These are phyloP conservation scores for Chinchilla lanigera DNA, from an alignment of 2,113 vertebrate species.

Conservation along the genomic window DNA sequence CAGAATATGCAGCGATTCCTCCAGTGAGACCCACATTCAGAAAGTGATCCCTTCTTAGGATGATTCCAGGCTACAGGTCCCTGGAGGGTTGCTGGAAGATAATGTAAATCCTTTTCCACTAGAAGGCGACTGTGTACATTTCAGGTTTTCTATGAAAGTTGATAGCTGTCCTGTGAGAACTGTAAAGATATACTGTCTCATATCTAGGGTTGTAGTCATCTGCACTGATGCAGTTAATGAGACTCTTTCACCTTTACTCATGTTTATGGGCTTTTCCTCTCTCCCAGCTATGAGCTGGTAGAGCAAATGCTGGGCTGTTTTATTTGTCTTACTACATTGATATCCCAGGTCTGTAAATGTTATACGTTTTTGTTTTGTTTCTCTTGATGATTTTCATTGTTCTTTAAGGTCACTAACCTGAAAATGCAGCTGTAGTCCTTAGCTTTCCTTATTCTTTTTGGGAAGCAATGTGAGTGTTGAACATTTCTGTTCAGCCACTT, in stretches of 20 bases:
- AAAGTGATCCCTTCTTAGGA: not conserved
- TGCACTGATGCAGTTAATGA: too few species aligned
- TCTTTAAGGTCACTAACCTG: too few species aligned
- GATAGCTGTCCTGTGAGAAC: too few species aligned
- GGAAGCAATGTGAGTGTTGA: not conserved
- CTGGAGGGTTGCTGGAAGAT: not conserved
- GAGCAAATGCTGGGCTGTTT: not conserved
- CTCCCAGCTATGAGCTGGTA: not conserved
- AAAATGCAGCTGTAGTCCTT: not conserved
- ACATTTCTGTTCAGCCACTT: not conserved
- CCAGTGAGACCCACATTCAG: not conserved
- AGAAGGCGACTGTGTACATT: not conserved
- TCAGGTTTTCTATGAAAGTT: not conserved
- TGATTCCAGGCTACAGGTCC: not conserved
- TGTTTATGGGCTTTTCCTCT: accelerated
- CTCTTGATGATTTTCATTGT: not conserved
- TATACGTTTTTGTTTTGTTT: not conserved
- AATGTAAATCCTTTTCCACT: not conserved
- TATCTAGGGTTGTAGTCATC: not conserved
- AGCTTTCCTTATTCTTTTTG: not conserved
- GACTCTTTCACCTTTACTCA: not conserved
- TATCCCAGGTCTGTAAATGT: not conserved
- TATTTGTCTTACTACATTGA: not conserved
- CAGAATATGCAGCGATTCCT: too few species aligned
- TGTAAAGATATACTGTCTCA: too few species aligned